These are phyloP conservation scores for Xyliphius kryptos DNA, from an alignment of 2,113 vertebrate genomes.

Conservation along the genomic window DNA sequence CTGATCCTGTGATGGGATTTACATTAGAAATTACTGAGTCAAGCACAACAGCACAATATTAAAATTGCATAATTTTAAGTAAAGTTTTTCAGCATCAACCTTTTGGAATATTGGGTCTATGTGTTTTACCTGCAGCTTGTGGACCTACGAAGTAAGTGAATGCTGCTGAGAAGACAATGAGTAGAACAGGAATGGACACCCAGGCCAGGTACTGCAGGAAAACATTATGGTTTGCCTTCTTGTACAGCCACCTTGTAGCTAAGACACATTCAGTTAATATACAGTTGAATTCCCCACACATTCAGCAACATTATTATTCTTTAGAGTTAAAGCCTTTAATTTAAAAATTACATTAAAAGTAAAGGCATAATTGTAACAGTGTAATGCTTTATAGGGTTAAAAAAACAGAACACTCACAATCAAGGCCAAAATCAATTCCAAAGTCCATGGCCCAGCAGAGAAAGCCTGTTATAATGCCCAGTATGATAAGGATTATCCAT, in stretches of 20 bases:
- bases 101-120: neutral
- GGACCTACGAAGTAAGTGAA: constrained; percentile 20
- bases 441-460: constrained; percentile 32
- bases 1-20: constrained; percentile 21
- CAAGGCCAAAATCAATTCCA: constrained; percentile 27
- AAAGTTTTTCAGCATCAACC: too few species aligned
- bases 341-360: too few species aligned
- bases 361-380: too few species aligned
- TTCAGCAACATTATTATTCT: neutral
- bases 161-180: constrained; percentile 25
- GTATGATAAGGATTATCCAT: constrained; percentile 31
- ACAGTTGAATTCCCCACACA: neutral
- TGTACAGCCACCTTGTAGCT: constrained; percentile 26
- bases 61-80: too few species aligned
- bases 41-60: neutral
- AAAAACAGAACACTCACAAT: constrained; percentile 25
- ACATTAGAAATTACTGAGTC: neutral
- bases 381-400: neutral
- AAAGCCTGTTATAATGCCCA: constrained; percentile 11
- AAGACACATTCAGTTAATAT: constrained; percentile 2
- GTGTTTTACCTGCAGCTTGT: constrained; percentile 27
- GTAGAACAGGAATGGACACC: constrained; percentile 15
- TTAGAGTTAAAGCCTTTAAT: neutral
- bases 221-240: constrained; percentile 16
- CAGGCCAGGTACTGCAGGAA: constrained; percentile 38